Percentiles rank a stretch among this genome's conserved stretches.
Evolutionary conservation across 2,888 invertebrate species (phyloP).

Genomic region (Pachydiplax longipennis): DNA sequence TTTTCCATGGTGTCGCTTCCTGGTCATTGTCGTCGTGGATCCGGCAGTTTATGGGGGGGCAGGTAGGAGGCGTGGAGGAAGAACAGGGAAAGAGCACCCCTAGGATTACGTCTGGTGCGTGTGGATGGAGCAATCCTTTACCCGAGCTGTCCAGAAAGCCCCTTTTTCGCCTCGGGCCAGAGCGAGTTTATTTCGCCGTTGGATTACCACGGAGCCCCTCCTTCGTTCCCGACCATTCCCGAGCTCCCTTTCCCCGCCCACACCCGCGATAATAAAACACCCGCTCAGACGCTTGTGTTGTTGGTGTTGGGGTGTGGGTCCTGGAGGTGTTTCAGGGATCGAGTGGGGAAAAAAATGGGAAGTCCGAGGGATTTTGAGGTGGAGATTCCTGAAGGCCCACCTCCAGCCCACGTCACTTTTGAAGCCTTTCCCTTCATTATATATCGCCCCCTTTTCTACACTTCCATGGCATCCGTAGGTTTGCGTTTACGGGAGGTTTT

Average conservation of each 20-base stretch:
- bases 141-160: slow-evolving; percentile 23
- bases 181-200: slow-evolving; percentile 16
- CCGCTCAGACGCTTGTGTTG: slow-evolving; percentile 32
- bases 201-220: not conserved
- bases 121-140: slow-evolving; percentile 40
- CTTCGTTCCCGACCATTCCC: not conserved
- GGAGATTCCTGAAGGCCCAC: slow-evolving; percentile 7
- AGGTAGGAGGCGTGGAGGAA: not conserved
- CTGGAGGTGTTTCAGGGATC: slow-evolving; percentile 11
- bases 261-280: slow-evolving; percentile 30
- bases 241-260: not conserved
- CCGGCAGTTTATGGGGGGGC: not conserved
- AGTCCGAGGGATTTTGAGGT: slow-evolving; percentile 15
- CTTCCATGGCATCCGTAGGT: not conserved
- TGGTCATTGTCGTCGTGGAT: not conserved
- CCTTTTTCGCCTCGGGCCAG: slow-evolving; percentile 9
- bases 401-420: not conserved
- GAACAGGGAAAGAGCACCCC: not conserved
- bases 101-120: slow-evolving; percentile 35
- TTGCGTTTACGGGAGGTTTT: not conserved
- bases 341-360: not conserved
- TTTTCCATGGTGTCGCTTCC: not conserved
- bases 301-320: not conserved
- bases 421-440: slow-evolving; percentile 1
- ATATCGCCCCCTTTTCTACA: not conserved